These are phyloP conservation scores for Epirrhoe alternata DNA, from an alignment of 2,888 invertebrate genomes.

Conservation along the genomic window DNA sequence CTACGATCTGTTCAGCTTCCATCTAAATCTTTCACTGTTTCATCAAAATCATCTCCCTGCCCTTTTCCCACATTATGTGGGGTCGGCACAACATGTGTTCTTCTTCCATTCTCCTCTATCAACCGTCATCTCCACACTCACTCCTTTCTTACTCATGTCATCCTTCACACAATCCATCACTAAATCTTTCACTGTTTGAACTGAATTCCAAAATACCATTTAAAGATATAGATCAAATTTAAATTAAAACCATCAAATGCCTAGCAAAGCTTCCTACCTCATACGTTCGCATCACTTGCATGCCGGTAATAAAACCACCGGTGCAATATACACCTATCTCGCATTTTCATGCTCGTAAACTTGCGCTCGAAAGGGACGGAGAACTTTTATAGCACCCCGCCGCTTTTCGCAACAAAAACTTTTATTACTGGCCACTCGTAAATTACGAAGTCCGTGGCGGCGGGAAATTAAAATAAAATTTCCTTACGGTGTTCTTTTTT, in stretches of 20 bases:
- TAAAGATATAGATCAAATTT: slow-evolving; percentile 33
- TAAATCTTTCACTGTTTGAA: no score
- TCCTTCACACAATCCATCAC: no score
- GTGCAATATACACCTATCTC: slow-evolving; percentile 75
- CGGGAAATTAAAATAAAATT: slow-evolving; percentile 56
- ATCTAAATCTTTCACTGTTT: not conserved
- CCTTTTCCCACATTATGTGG: no score
- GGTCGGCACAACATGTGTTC: no score
- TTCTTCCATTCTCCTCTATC: no score
- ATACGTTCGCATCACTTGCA: slow-evolving; percentile 59
- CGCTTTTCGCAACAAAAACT: slow-evolving; percentile 82
- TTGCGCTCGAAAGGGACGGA: slow-evolving; percentile 67
- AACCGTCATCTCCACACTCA: no score
- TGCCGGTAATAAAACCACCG: slow-evolving; percentile 73
- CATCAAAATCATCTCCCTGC: no score
- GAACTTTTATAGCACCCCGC: slow-evolving; percentile 68
- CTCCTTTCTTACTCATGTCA: no score
- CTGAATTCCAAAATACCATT: slow-evolving; percentile 23
- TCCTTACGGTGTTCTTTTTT: slow-evolving; percentile 27
- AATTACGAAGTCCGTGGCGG: slow-evolving; percentile 68
- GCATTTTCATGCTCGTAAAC: slow-evolving; percentile 76
- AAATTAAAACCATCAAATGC: slow-evolving; percentile 43
- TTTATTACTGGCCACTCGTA: slow-evolving; percentile 80
- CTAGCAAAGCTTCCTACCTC: slow-evolving; percentile 45
- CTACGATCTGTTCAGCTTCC: not conserved